Percentiles rank a stretch among this genome's conserved stretches.
Conservation (phyloP, 2,888 invertebrate genomes). For the Acleris holmiana region DNA sequence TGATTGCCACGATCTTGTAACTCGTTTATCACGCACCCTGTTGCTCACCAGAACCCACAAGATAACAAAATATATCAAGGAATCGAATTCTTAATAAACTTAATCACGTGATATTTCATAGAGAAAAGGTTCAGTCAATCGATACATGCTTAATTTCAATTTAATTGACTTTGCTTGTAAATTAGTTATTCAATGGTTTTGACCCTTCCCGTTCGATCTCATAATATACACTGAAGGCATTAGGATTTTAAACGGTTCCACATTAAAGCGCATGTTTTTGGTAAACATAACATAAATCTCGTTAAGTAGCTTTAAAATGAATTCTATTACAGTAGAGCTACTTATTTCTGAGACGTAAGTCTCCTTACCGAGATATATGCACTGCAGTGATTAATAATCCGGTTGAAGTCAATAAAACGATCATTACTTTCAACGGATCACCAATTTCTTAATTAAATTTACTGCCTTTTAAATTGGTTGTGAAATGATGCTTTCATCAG, state of each 20-base stretch:
- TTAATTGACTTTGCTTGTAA: constrained; percentile 79
- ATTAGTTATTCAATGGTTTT: constrained; percentile 74
- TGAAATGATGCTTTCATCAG: constrained; percentile 34
- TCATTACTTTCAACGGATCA: constrained; percentile 22
- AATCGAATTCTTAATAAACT: neutral
- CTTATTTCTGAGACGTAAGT: constrained; percentile 13
- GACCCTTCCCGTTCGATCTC: constrained; percentile 75
- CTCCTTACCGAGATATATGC: constrained; percentile 22
- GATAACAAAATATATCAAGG: constrained; percentile 5
- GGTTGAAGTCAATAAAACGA: constrained; percentile 24
- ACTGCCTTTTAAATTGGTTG: constrained; percentile 33
- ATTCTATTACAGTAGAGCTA: constrained; percentile 24
- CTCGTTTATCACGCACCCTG: constrained; percentile 30
- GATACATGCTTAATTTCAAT: constrained; percentile 50
- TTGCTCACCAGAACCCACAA: neutral
- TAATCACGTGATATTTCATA: neutral
- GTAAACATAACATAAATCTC: constrained; percentile 42
- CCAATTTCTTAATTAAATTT: constrained; percentile 34
- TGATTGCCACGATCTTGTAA: constrained; percentile 36
- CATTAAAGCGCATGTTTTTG: constrained; percentile 66
- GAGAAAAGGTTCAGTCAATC: constrained; percentile 2
- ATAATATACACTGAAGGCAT: constrained; percentile 71
- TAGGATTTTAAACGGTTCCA: constrained; percentile 65
- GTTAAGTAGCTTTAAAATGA: constrained; percentile 26
- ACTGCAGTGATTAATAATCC: constrained; percentile 18